Conservation (phyloP, 2,113 vertebrate genomes). For the Campylomormyrus tamandua region DNA sequence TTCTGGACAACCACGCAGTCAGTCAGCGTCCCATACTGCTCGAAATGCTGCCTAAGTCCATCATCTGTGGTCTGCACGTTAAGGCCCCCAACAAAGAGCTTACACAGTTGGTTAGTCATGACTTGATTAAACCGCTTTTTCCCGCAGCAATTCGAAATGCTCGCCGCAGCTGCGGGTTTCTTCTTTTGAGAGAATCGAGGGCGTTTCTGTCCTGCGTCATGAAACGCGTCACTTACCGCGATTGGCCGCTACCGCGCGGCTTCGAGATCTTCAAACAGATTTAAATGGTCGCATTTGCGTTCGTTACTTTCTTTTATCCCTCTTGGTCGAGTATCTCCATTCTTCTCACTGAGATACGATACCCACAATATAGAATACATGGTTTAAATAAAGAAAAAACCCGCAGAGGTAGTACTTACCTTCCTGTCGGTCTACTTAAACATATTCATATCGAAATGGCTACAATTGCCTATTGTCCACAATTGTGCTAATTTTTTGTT, state of each 20-base stretch:
- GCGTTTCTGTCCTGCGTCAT: slow-evolving; percentile 7
- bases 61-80: slow-evolving; percentile 93
- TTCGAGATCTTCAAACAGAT: not conserved
- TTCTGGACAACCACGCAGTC: slow-evolving; percentile 83
- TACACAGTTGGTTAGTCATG: slow-evolving; percentile 88
- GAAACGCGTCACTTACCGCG: not conserved
- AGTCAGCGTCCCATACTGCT: slow-evolving; percentile 84
- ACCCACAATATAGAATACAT: not conserved
- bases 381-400: not conserved
- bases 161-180: not conserved
- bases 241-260: not conserved
- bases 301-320: not conserved
- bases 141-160: slow-evolving; percentile 13
- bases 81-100: slow-evolving; percentile 93
- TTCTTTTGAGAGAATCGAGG: slow-evolving; percentile 17
- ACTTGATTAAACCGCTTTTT: not conserved
- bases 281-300: not conserved
- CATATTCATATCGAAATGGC: not conserved
- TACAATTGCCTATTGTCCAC: not conserved
- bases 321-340: not conserved
- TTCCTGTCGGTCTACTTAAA: not conserved
- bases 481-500: not conserved
- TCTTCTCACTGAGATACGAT: not conserved
- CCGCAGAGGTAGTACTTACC: not conserved
- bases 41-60: slow-evolving; percentile 85